A percentile compares a stretch with the other conserved stretches of the same genome.
Evolutionary conservation across 2,888 invertebrate species (phyloP).

Genomic region (Lasioglossum lativentre): DNA sequence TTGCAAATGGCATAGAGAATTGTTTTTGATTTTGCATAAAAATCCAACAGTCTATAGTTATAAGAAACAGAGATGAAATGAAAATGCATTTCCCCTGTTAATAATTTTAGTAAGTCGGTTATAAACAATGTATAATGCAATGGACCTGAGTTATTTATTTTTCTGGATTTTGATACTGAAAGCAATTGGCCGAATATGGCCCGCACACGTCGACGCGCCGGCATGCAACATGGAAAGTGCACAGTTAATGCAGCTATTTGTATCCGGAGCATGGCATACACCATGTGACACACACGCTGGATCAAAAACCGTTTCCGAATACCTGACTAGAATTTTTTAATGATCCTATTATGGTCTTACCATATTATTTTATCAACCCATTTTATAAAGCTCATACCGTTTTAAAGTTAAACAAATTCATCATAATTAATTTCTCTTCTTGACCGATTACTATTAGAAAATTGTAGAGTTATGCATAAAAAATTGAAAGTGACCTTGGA

Average conservation of each 20-base stretch:
- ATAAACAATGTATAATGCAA: neutral
- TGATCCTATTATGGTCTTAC: neutral
- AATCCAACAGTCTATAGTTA: too few relatives aligned
- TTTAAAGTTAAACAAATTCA: neutral
- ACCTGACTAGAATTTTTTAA: slow-evolving; percentile 3
- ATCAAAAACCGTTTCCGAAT: slow-evolving; percentile 3
- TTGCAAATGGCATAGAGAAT: too few relatives aligned
- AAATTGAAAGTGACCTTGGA: too few relatives aligned
- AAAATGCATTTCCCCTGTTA: too few relatives aligned
- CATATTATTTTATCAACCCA: neutral
- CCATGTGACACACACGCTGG: neutral
- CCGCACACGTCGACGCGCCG: slow-evolving; percentile 3
- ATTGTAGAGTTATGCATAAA: too few relatives aligned
- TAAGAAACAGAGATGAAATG: too few relatives aligned
- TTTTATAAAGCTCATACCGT: neutral
- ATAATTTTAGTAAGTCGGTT: neutral
- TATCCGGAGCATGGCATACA: neutral
- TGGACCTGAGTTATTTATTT: neutral
- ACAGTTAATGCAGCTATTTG: neutral
- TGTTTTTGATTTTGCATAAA: too few relatives aligned
- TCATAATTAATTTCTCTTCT: neutral
- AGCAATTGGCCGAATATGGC: neutral
- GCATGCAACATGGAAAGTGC: neutral
- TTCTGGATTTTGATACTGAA: neutral
- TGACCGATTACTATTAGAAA: neutral